Evolutionary conservation across 2,113 vertebrate genomes (phyloP), one percentile per base, ranked within the genome.

Genomic region (Hipposideros armiger): DNA sequence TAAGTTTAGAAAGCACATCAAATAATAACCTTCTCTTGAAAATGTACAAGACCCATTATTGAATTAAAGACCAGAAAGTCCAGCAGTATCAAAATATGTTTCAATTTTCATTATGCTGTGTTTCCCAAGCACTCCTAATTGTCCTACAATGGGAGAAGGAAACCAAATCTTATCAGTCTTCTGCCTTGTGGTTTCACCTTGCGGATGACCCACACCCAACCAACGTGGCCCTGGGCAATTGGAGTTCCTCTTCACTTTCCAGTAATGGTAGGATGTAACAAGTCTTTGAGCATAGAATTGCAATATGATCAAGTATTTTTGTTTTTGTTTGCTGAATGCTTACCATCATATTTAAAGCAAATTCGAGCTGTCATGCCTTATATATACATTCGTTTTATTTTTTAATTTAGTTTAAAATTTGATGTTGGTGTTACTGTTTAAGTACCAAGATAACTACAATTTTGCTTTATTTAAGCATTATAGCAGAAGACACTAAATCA

Each of bases 321-420:
- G 19, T 77, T 86, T 88, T 69, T 87, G 77, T 86, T 69, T 54
- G 45, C 67, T 47, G 60, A 78, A 70, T 76, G 11, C 45, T 93
- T 80, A 96, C 40, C 7, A 40, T 70, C 30, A 66, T n/a, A 47
- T 77, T 93, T 83, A 94, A 90, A 87, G 56, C 19, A 62, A 73
- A 69, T 78, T 92, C 26, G 64, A 82, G 16, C 24, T n/a, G 4
- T 24, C 32, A 14, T 78, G 30, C 0, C 26, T 24, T 47, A 54
- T 0, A 28, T 45, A 72, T 70, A n/a, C 5, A 36, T 5, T 32
- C 54, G 7, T 40, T 92, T 95, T 90, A 47, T 73, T 94, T 84
- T 54, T 20, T 62, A 82, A 87, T 40, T 92, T 36, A 50, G 36
- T 66, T 95, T 77, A 88, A 82, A 96, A 72, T 82, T 77, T 88